Evolutionary conservation across 2,113 vertebrate species (phyloP).

Genomic region (Triplophysa tibetana): DNA sequence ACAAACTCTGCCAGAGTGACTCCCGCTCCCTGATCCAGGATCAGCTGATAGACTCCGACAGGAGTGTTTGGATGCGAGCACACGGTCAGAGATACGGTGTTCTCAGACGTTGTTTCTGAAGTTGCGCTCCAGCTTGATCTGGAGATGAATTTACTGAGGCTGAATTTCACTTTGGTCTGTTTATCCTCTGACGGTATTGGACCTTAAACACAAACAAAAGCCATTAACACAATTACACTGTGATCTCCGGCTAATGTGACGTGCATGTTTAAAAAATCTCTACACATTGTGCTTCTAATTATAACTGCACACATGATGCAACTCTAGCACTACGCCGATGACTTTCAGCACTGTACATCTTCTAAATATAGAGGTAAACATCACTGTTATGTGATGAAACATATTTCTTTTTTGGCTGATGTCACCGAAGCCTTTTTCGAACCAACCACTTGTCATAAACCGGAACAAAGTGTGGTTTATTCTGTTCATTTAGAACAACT

Average conservation of each 20-base stretch:
- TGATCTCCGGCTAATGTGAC: not conserved
- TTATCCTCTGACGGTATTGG: slow-evolving; percentile 74
- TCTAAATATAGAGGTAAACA: not conserved
- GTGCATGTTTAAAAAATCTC: not conserved
- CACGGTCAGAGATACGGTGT: slow-evolving; percentile 67
- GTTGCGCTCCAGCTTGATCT: slow-evolving; percentile 73
- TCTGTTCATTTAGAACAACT: too few species aligned
- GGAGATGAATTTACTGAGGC: slow-evolving; percentile 58
- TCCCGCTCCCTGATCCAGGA: slow-evolving; percentile 75
- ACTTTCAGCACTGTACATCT: not conserved
- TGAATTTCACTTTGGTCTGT: slow-evolving; percentile 74
- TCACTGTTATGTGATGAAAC: not conserved
- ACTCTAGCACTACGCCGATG: not conserved
- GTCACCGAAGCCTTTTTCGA: not conserved
- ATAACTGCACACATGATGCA: not conserved
- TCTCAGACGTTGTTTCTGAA: slow-evolving; percentile 58
- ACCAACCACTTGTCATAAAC: too few species aligned
- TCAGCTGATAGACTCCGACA: slow-evolving; percentile 80
- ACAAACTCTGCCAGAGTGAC: slow-evolving; percentile 73
- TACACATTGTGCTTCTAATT: slow-evolving; percentile 1
- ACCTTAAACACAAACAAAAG: slow-evolving; percentile 67
- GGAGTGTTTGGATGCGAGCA: slow-evolving; percentile 71
- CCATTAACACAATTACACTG: too few species aligned
- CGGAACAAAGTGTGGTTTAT: too few species aligned
- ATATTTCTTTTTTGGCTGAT: not conserved